Base-by-base conservation (phyloP, 1,140 invertebrate species). In the Habropoda laboriosa region DNA sequence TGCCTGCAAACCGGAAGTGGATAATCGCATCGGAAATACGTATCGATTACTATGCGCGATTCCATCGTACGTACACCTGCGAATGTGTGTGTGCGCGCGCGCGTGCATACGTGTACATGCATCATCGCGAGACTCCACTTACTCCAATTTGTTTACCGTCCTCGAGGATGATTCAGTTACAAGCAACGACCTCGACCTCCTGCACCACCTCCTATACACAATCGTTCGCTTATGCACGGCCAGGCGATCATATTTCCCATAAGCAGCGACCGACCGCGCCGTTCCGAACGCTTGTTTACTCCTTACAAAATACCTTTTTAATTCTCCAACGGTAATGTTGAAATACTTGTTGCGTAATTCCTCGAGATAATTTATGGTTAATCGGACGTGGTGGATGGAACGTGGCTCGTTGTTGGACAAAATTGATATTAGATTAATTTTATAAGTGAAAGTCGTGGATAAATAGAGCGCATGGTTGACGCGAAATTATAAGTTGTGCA, bases 91-190 rank as follows among this genome's bases (percentile, higher is more conserved):
- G 32, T 18, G 55, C 35, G 24, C 16, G 38, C 47, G 8, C 24
- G 32, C 16, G 42, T 18, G 24, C 53, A 30, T 40, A 72, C 71
- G 58, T 60, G 66, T 72, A 27, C 72, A 82, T 82, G 40, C 68
- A 82, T 82, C 63, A 63, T 68, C 81, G 57, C 45, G 42, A 42
- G 78, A 60, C 78, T 85, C 83, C 82, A 80, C 74, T 85, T 86
- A 85, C 83, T 82, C 68, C 74, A 85, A 86, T 86, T 86, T 86
- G 83, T 85, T 86, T 86, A 86, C 83, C 61, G 77, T 85, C 83
- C 53, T 42, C 68, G 60, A 61, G 58, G 51, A 78, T 84, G 79
- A 81, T 81, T 81, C 79, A 86, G 78, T 61, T 74, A 73, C 79
- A 74, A 55, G 53, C 85, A 82, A 81, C 67, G 83, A 53, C 83